Evolutionary conservation across 2,113 vertebrate species (phyloP), one percentile per base, ranked within the genome.

Genomic region (Caranx ignobilis): DNA sequence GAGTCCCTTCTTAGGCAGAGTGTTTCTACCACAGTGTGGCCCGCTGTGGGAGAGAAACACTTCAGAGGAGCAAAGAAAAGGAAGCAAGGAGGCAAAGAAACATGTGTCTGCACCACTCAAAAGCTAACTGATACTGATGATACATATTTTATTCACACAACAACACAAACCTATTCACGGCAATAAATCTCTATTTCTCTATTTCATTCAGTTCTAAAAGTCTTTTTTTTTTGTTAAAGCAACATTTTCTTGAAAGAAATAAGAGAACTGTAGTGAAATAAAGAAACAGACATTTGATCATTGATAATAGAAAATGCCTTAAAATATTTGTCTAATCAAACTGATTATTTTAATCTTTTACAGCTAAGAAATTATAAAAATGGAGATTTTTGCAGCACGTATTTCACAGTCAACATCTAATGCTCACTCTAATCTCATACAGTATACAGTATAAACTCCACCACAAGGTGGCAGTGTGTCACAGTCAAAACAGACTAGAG

Each of bases 1-100:
- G 96, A 98, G 95, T 96, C 97, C 97, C 93, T 97, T 98, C 94
- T 97, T 99, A 96, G 98, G 97, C 95, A 99, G 97, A 95, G 97
- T 99, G 96, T 98, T 99, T 96, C 97, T 98, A 96, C 97, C 96
- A 96, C 97, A 96, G 89, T 97, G 96, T 87, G 95, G 95, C 91
- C 97, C 97, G 86, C 97, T 99, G 97, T 92, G 95, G 95, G 95
- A 97, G 95, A 97, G 91, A 95, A 94, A 95, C 94, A 94, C 95
- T 95, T 97, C 93, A 96, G 93, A 91, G 57, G 37, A 72, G 82
- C 75, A 79, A 78, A 52, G 69, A 21, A 85, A 82, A 85, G 56
- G 67, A 55, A 48, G 77, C 61, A 76, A 72, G 60, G 80, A 68
- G 60, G 71, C 77, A 83, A 69, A 56, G 41, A 79, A 68, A 88